phyloP scores from a whole-genome alignment of 2,113 vertebrate genomes.

The Plecotus auritus region DNA sequence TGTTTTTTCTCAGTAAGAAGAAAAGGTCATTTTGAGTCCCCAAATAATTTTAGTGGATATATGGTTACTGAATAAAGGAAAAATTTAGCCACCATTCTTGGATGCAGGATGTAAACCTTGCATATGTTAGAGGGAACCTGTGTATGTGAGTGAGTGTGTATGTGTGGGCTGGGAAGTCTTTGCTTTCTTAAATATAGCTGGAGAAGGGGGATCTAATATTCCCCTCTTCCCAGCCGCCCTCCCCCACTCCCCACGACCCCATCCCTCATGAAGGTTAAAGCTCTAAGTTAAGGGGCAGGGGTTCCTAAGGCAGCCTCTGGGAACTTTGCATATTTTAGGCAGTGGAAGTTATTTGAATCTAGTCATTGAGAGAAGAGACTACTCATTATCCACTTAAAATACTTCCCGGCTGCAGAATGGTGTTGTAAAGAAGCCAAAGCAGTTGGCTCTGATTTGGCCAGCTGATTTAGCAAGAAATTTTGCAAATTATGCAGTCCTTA shows the following conservation, averaged over 20 bases:
- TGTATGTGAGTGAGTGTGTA: not conserved
- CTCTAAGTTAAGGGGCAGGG: not conserved
- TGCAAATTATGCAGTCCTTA: conserved; percentile 60
- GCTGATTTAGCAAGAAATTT: conserved; percentile 66
- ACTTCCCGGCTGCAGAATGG: conserved; percentile 32
- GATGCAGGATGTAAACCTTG: not conserved
- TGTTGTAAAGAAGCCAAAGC: conserved; percentile 41
- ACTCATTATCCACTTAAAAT: conserved; percentile 72
- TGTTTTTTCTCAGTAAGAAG: not conserved
- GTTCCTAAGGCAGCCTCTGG: conserved; percentile 23
- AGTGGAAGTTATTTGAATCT: conserved; percentile 58
- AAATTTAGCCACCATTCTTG: not conserved
- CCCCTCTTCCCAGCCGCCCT: fast-evolving
- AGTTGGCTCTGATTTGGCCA: conserved; percentile 61
- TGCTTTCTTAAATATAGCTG: conserved; percentile 20
- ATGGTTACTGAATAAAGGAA: conserved; percentile 7
- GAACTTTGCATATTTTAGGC: conserved; percentile 49
- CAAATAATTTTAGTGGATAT: conserved; percentile 14
- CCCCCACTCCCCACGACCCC: not conserved
- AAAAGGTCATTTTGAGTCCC: not conserved
- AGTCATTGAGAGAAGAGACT: conserved; percentile 58
- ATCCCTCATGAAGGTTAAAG: not conserved
- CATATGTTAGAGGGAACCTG: not conserved
- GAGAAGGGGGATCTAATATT: not conserved
- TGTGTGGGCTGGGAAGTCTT: not conserved